Conservation (phyloP, 2,888 invertebrate genomes). For the Lasioglossum zephyrum region DNA sequence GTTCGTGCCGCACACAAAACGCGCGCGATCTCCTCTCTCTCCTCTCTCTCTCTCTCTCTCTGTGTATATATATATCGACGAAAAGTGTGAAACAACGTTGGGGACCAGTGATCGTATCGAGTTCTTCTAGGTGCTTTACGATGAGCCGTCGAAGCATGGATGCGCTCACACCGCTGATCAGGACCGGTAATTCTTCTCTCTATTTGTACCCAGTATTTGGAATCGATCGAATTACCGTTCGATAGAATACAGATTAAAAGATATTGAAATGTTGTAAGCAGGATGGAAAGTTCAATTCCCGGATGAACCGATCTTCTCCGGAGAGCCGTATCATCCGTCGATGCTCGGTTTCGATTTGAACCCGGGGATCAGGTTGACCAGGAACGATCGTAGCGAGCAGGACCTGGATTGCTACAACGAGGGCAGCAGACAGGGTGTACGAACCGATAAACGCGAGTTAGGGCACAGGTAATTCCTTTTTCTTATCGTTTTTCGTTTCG, state of each 20-base stretch:
- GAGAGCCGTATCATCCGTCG: constrained; percentile 62
- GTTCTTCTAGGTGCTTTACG: background rate
- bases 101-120: background rate
- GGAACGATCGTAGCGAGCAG: constrained; percentile 79
- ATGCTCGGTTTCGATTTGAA: constrained; percentile 60
- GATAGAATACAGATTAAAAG: background rate
- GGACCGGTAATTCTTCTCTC: constrained; percentile 57
- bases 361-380: constrained; percentile 51
- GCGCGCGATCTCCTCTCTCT: background rate
- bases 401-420: constrained; percentile 80
- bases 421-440: constrained; percentile 69
- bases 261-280: constrained; percentile 52
- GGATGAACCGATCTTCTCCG: constrained; percentile 64
- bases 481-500: background rate
- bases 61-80: background rate
- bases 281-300: constrained; percentile 68
- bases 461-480: constrained; percentile 80
- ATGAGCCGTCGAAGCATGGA: constrained; percentile 59
- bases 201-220: background rate
- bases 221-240: too few species aligned
- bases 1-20: constrained; percentile 7
- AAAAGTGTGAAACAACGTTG: background rate
- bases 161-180: constrained; percentile 33
- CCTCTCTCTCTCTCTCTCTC: background rate
- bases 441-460: constrained; percentile 81